Conservation (phyloP, 2,888 invertebrate species). For the Eupsilia transversa region DNA sequence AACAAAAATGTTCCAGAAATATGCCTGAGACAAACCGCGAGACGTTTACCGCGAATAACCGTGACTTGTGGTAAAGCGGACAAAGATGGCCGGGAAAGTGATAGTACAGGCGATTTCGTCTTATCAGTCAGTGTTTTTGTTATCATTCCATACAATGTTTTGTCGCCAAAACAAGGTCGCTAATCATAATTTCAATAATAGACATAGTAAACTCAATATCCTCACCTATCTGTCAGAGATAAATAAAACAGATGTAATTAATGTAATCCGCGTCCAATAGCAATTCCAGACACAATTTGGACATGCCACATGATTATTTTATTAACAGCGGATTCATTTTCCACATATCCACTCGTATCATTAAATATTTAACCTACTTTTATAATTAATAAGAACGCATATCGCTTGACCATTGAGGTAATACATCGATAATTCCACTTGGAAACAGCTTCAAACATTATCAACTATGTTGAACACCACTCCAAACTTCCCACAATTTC, state of each 20-base stretch:
- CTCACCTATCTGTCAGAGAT: conserved; percentile 31
- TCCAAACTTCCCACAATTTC: conserved; percentile 8
- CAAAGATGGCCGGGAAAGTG: conserved; percentile 1
- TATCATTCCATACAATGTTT: conserved; percentile 14
- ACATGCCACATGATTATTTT: conserved; percentile 26
- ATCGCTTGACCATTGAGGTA: conserved; percentile 7
- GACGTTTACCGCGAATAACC: neutral
- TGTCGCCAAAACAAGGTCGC: conserved; percentile 16
- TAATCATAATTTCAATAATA: conserved; percentile 32
- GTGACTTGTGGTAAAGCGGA: neutral
- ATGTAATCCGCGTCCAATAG: conserved; percentile 37
- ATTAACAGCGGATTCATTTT: conserved; percentile 20
- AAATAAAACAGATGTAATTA: conserved; percentile 58
- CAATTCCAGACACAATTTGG: conserved; percentile 51
- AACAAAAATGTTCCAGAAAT: neutral
- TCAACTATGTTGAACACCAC: neutral
- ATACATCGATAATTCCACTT: conserved; percentile 25
- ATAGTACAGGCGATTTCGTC: neutral
- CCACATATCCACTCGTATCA: conserved; percentile 1
- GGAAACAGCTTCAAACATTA: conserved; percentile 27
- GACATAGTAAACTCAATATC: conserved; percentile 31
- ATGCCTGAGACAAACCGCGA: neutral
- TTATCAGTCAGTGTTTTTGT: conserved; percentile 39
- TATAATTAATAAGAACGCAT: neutral
- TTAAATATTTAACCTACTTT: conserved; percentile 32